Base-by-base conservation (phyloP, 2,113 vertebrate genomes). In the Beaufortia kweichowensis region DNA sequence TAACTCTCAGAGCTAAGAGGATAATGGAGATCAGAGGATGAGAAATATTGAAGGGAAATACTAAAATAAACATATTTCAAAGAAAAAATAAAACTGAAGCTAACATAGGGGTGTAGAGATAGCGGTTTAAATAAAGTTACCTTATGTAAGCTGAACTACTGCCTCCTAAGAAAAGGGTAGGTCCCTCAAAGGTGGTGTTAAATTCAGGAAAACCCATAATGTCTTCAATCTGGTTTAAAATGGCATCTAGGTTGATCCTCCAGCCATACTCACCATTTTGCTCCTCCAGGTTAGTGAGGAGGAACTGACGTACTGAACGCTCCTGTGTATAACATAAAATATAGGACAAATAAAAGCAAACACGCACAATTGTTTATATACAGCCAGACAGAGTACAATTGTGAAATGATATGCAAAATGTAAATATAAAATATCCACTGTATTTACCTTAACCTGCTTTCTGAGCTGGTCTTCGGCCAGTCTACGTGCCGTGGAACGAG, bases 261-360 rank as follows among this genome's bases (percentile, higher is more conserved):
- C 97, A 99, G 53, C 77, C 0, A 0, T 94, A 94, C 19, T 64
- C 89, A 7, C 94, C 94, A 0, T 95, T 90, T 9, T 87, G 72
- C 84, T 96, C 92, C 78, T 95, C 91, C 83, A 99, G 88, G 86
- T 98, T 99, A 39, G 95, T 97, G 71, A 99, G 93, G 33, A 99
- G 88, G 85, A 95, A 97, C 86, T 95, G 93, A 41, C 96, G 92
- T 24, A 95, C 89, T 0, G 94, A 91, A 0, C 85, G 90, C 46
- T 93, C 89, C 95, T 97, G 83, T 14, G 31, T 53, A 56, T 31
- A 65, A 64, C 35, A 29, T 21, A 59, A 75, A 60, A 39, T 15
- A 6, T 11, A 12, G n/a, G 3, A 23, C 31, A 21, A 8, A 64
- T 41, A 24, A 24, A 65, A 24, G 3, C 5, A 43, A 9, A 17